Evolutionary conservation across 2,888 invertebrate species (phyloP), one percentile per base, ranked within the genome.

Genomic region (Patella caerulea): DNA sequence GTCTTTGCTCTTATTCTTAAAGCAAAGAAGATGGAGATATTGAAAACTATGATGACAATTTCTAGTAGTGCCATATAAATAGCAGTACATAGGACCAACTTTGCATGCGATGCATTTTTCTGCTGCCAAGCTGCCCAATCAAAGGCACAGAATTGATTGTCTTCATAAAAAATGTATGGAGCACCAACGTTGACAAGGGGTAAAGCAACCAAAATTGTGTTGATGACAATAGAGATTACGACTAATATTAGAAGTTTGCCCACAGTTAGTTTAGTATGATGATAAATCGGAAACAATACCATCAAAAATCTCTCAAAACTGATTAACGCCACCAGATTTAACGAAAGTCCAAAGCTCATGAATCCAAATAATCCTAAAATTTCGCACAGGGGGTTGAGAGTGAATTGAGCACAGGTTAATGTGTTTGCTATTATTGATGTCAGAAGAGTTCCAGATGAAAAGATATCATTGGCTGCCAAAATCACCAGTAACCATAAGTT

Each of bases 341-440:
- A 59, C 34, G 70, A 56, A 24, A 65, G 29, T 34, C 69, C 65
- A 69, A 71, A 72, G 45, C 77, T 59, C 34, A n/a, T 45, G 52
- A 77, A 45, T 17, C 77, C 65, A 19, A 75, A 52, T 53, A 70
- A 55, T n/a, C 77, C 69, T 56, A 77, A 34, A 29, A 73, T 71
- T 34, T 73, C 29, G 56, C 72, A 75, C 72, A 72, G 17, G 0
- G 15, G n/a, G 72, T 45, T 24, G 54, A 24, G 14, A 52, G 17
- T 17, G 52, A 74, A 73, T 19, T n/a, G 15, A 53, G 55, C 29
- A 59, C 72, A 72, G 29, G 72, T 78, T 11, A 74, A 9, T 3
- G 65, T 78, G 71, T 72, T 78, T 19, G 65, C 70, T 52, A 78
- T 78, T 74, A 74, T 74, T 11, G 65, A 19, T 2, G 65, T 65